Percentiles rank a stretch among this genome's conserved stretches.
phyloP scores from a whole-genome alignment of 2,113 vertebrate genomes.

The Cichladusa arquata region DNA sequence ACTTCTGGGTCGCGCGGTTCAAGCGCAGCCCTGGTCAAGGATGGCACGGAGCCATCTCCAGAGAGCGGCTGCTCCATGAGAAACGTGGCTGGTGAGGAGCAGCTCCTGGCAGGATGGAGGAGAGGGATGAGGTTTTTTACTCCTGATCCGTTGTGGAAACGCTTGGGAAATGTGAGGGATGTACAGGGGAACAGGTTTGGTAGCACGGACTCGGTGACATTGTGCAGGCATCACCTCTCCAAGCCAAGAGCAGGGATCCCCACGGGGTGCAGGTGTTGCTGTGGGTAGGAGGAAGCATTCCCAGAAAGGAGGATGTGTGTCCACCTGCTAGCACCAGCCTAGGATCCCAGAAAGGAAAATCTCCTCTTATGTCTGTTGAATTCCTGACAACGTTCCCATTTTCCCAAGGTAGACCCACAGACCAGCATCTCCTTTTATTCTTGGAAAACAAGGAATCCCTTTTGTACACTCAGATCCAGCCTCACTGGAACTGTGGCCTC shows the following conservation, averaged over 20 bases:
- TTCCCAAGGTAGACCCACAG: neutral
- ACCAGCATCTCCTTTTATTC: neutral
- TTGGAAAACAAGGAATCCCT: neutral
- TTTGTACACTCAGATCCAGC: neutral
- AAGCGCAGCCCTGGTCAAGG: conserved; percentile 33
- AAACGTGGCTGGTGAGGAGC: neutral
- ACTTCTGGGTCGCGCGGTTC: conserved; percentile 37
- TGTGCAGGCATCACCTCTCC: neutral
- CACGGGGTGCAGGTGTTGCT: fast-evolving
- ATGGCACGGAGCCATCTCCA: conserved; percentile 31
- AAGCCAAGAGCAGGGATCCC: neutral
- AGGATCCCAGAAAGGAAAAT: fast-evolving
- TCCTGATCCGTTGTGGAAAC: fast-evolving
- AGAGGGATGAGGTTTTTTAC: fast-evolving
- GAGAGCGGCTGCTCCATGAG: neutral
- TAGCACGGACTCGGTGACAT: fast-evolving
- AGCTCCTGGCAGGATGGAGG: fast-evolving
- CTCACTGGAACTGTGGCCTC: neutral
- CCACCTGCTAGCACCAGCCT: neutral
- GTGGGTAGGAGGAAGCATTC: too few relatives aligned
- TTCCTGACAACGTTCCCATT: neutral
- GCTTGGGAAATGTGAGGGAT: fast-evolving
- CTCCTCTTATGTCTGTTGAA: fast-evolving
- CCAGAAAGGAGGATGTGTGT: neutral
- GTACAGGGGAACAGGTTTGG: fast-evolving